Evolutionary conservation across 2,797 vertebrate species (phyloP).

Genomic region (Loriculus beryllinus): DNA sequence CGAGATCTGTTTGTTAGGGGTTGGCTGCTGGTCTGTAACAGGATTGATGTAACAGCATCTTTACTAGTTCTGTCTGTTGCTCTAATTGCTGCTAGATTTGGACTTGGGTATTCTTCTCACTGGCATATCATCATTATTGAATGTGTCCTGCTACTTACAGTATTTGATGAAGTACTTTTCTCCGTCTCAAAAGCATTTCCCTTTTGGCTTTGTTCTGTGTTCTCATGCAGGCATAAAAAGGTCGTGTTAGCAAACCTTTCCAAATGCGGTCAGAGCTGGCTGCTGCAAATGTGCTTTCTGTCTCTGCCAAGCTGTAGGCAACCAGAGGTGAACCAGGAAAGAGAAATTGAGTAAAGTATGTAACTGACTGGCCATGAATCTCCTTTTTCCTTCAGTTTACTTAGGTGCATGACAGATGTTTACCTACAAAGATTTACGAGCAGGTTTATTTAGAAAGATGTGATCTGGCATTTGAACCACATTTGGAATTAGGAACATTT

Average conservation of each 20-base stretch:
- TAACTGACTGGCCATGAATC: background rate
- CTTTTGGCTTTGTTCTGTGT: background rate
- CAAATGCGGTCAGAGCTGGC: background rate
- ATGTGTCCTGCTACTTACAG: background rate
- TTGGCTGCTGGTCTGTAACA: background rate
- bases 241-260: background rate
- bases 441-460: conserved; percentile 2
- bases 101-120: background rate
- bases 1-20: background rate
- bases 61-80: background rate
- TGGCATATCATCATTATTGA: background rate
- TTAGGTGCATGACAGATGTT: background rate
- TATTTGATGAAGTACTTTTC: background rate
- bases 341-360: background rate
- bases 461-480: background rate
- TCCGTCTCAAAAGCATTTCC: background rate
- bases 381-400: background rate
- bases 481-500: background rate
- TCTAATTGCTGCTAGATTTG: background rate
- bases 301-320: background rate
- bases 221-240: background rate
- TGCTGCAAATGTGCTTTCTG: background rate
- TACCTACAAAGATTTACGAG: background rate
- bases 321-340: background rate
- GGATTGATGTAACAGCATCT: background rate